A percentile compares a stretch with the other conserved stretches of the same genome.
These are phyloP conservation scores for Eufriesea mexicana DNA, from an alignment of 1,140 invertebrate genomes.

Conservation along the genomic window DNA sequence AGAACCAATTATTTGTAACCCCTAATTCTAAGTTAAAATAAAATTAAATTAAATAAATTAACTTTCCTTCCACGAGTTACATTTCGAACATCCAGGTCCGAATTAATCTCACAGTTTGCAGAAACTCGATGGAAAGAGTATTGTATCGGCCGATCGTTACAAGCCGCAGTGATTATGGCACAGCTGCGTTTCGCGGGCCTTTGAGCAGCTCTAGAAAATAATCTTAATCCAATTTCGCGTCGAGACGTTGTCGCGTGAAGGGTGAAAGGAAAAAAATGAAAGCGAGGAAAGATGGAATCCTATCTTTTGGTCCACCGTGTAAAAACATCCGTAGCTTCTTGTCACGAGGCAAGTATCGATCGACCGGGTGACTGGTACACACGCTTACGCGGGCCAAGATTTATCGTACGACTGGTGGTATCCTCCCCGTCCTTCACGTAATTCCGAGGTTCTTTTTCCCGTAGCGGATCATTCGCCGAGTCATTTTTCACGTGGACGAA, in stretches of 20 bases:
- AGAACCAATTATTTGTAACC: too few relatives aligned
- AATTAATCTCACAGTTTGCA: neutral
- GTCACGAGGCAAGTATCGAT: slow-evolving; percentile 44
- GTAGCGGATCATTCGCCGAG: slow-evolving; percentile 61
- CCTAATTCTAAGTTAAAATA: too few relatives aligned
- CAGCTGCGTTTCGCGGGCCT: neutral
- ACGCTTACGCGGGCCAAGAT: slow-evolving; percentile 44
- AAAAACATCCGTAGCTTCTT: slow-evolving; percentile 41
- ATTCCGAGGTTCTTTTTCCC: slow-evolving; percentile 50
- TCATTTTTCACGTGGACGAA: slow-evolving; percentile 69
- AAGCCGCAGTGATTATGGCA: neutral
- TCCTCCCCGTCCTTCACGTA: slow-evolving; percentile 44
- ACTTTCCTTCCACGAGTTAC: too few relatives aligned
- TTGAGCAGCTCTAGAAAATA: neutral
- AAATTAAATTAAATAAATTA: too few relatives aligned
- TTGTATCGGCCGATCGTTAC: neutral
- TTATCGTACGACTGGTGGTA: slow-evolving; percentile 52
- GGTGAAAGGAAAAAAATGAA: neutral
- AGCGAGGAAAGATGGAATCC: neutral
- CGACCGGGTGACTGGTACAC: slow-evolving; percentile 12
- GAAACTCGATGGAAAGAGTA: neutral
- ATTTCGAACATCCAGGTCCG: too few relatives aligned
- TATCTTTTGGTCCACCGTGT: slow-evolving; percentile 8
- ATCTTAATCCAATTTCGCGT: slow-evolving; percentile 1
- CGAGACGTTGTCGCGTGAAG: neutral